Evolutionary conservation across 1,140 invertebrate species (phyloP).

Genomic region (Delia radicum): DNA sequence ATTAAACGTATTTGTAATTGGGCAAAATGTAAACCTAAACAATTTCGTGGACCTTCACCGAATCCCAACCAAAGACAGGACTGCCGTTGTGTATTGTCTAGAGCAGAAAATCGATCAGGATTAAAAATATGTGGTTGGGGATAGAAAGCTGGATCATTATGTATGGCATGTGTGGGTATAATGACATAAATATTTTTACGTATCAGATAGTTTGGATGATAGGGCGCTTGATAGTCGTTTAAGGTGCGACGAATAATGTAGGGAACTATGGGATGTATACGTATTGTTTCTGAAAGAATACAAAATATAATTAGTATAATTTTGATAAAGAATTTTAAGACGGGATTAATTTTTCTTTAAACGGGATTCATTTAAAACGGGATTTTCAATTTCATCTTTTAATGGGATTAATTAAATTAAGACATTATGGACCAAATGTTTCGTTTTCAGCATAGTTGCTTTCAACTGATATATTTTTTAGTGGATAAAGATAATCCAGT

Average conservation of each 20-base stretch:
- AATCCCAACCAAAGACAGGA: slow-evolving; percentile 63
- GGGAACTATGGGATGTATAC: slow-evolving; percentile 60
- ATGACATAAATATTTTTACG: slow-evolving; percentile 48
- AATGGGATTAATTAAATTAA: too few species aligned
- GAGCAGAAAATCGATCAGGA: slow-evolving; percentile 66
- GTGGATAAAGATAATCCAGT: too few species aligned
- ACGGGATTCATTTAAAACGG: too few species aligned
- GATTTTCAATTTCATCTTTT: too few species aligned
- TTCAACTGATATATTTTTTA: too few species aligned
- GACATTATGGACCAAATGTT: too few species aligned
- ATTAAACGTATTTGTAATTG: slow-evolving; percentile 64
- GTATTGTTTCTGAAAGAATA: slow-evolving; percentile 58
- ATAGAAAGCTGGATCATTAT: slow-evolving; percentile 58
- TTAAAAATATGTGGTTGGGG: slow-evolving; percentile 66
- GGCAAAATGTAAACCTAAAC: slow-evolving; percentile 64
- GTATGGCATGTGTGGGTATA: slow-evolving; percentile 54
- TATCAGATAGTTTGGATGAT: slow-evolving; percentile 54
- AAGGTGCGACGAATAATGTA: slow-evolving; percentile 55
- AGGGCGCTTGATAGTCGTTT: slow-evolving; percentile 53
- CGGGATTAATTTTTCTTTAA: too few species aligned
- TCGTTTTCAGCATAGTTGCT: too few species aligned
- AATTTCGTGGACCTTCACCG: slow-evolving; percentile 57
- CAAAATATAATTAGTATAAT: slow-evolving; percentile 26
- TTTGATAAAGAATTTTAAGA: too few species aligned
- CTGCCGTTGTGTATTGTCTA: slow-evolving; percentile 57